Evolutionary conservation across 2,113 vertebrate genomes (phyloP).

Genomic region (Xiphias gladius): DNA sequence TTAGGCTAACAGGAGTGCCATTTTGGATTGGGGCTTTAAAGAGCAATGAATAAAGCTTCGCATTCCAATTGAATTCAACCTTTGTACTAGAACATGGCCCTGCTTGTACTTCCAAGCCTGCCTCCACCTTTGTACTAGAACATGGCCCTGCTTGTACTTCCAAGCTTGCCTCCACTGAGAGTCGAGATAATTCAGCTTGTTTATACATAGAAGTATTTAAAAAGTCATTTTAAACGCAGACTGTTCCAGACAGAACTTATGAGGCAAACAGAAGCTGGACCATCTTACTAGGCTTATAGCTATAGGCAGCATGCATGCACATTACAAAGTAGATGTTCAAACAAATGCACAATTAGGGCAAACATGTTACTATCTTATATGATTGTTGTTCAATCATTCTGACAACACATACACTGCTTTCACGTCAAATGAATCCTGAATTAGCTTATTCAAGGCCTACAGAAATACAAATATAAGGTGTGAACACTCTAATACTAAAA

Average conservation of each 20-base stretch:
- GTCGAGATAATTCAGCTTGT: conserved; percentile 42
- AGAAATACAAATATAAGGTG: conserved; percentile 68
- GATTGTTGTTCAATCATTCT: conserved; percentile 71
- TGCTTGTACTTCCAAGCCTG: conserved; percentile 15
- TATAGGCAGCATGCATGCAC: conserved; percentile 84
- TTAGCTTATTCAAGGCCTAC: conserved; percentile 81
- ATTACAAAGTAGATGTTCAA: conserved; percentile 77
- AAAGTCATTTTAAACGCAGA: conserved; percentile 57
- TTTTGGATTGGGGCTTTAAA: conserved; percentile 59
- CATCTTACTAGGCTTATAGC: conserved; percentile 77
- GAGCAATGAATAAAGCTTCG: conserved; percentile 38
- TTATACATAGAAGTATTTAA: conserved; percentile 53
- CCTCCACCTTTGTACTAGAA: conserved; percentile 34
- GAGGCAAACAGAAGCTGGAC: conserved; percentile 75
- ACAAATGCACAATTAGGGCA: conserved; percentile 81
- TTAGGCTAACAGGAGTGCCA: not conserved
- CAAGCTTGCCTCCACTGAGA: conserved; percentile 29
- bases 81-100: conserved; percentile 18
- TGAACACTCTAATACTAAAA: conserved; percentile 64
- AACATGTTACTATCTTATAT: conserved; percentile 72
- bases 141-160: conserved; percentile 11
- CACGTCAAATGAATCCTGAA: conserved; percentile 64
- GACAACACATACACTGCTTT: conserved; percentile 67
- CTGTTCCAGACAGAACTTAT: conserved; percentile 58
- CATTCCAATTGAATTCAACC: conserved; percentile 52